Conservation (phyloP, 2,888 invertebrate genomes). For the Microdon myrmicae region DNA sequence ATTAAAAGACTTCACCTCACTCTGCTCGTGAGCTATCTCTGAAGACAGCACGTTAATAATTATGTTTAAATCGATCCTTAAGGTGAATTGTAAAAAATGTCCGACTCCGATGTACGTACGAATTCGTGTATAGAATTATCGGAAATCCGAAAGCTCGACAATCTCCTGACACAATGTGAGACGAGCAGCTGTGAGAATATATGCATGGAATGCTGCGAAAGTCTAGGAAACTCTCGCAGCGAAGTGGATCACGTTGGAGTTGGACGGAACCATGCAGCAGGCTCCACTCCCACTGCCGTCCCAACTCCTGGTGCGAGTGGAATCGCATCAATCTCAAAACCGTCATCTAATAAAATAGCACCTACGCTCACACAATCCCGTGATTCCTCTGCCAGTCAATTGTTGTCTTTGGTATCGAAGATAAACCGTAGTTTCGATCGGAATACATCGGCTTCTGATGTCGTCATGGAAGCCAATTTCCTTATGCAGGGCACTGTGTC, state of each 20-base stretch:
- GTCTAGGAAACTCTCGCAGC: constrained; percentile 54
- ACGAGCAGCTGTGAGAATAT: constrained; percentile 59
- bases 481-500: constrained; percentile 31
- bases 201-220: constrained; percentile 57
- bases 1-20: no score
- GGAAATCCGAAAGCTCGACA: constrained; percentile 58
- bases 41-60: no score
- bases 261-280: constrained; percentile 16
- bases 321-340: constrained; percentile 20
- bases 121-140: constrained; percentile 59
- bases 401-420: constrained; percentile 46
- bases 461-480: constrained; percentile 54
- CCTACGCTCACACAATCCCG: constrained; percentile 35
- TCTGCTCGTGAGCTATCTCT: no score
- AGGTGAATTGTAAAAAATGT: constrained; percentile 54
- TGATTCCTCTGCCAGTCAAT: constrained; percentile 44
- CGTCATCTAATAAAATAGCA: constrained; percentile 39
- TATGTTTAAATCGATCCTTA: constrained; percentile 38
- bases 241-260: constrained; percentile 40
- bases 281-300: constrained; percentile 18
- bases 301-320: constrained; percentile 17
- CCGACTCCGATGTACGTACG: constrained; percentile 56
- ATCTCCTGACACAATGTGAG: constrained; percentile 58
- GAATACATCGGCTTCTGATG: constrained; percentile 46
- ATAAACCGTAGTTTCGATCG: constrained; percentile 51